Conservation (phyloP, 2,113 vertebrate species). For the Procapra przewalskii region DNA sequence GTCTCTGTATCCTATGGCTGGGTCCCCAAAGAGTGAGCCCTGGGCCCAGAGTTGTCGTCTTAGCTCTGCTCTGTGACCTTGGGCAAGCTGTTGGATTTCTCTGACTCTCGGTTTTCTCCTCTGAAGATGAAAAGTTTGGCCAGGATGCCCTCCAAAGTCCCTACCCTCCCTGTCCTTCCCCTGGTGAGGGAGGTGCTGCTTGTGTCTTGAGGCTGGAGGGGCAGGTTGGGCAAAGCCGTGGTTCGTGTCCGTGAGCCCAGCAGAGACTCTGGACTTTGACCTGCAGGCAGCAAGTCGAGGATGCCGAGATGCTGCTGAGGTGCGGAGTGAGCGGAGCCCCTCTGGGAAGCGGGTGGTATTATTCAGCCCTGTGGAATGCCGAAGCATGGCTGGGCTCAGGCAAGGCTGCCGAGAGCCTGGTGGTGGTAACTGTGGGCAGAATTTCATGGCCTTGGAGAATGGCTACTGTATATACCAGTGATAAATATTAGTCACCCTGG, state of each 20-base stretch:
- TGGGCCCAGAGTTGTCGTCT: background rate
- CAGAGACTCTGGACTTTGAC: background rate
- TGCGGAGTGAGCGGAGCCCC: background rate
- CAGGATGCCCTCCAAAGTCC: background rate
- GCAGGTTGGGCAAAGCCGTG: background rate
- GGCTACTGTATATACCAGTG: conserved; percentile 76
- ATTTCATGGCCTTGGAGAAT: conserved; percentile 84
- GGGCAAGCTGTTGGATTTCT: background rate
- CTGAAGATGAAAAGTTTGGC: background rate
- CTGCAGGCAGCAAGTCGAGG: background rate
- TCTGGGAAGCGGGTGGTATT: conserved; percentile 55
- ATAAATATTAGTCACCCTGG: conserved; percentile 77
- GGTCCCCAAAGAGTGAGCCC: background rate
- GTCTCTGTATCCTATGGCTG: no score
- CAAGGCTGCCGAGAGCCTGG: conserved; percentile 85
- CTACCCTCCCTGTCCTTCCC: background rate
- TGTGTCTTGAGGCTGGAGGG: background rate
- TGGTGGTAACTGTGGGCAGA: conserved; percentile 79
- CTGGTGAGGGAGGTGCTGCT: no score
- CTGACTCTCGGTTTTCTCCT: background rate
- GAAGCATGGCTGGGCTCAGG: conserved; percentile 74
- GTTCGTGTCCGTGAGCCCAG: accelerated
- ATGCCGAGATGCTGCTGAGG: background rate
- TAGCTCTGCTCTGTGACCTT: background rate
- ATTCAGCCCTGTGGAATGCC: conserved; percentile 83